Evolutionary conservation across 2,113 vertebrate genomes (phyloP), one percentile per base, ranked within the genome.

Genomic region (Entelurus aequoreus): DNA sequence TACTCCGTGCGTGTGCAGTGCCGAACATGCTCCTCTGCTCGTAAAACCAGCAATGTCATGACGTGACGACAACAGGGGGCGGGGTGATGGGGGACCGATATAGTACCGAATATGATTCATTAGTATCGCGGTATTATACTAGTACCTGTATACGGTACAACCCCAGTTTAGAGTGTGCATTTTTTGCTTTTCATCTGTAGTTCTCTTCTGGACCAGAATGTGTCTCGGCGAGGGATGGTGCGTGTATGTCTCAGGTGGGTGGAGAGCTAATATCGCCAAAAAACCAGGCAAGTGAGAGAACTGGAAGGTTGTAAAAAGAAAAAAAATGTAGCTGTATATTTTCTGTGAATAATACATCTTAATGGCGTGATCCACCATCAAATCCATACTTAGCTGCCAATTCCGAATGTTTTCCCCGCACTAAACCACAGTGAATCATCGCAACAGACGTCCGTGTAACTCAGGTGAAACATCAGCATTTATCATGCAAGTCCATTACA

Each of bases 191-290:
- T 87, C 68, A 87, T 86, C 72, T n/a, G n/a, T 53, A 62, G 54
- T 42, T 66, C 64, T 79, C 69, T 77, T 70, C 60, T 72, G 65
- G 75, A 70, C 73, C 48, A 57, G 74, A 79, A 61, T 74, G 71
- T 63, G 70, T 54, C 60, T 72, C 68, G 44, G 78, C 48, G 71
- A 76, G 74, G 80, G 74, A 78, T 71, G 64, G 70, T 68, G 75
- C 75, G 78, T 72, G 57, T 75, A 80, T 74, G 70, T 81, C 75
- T 40, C 71, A 79, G 73, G 84, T 86, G 84, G 80, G 83, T 87
- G 76, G 81, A 72, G 58, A 78, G 72, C 74, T 71, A 65, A 56
- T 80, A 84, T 81, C 76, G 83, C 79, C 38, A 7, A 66, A 71
- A 55, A 54, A 48, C 28, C 57, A 62, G 74, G 63, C 42, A 61